Base-by-base conservation (phyloP, 2,797 vertebrate genomes). In the Tadarida brasiliensis region DNA sequence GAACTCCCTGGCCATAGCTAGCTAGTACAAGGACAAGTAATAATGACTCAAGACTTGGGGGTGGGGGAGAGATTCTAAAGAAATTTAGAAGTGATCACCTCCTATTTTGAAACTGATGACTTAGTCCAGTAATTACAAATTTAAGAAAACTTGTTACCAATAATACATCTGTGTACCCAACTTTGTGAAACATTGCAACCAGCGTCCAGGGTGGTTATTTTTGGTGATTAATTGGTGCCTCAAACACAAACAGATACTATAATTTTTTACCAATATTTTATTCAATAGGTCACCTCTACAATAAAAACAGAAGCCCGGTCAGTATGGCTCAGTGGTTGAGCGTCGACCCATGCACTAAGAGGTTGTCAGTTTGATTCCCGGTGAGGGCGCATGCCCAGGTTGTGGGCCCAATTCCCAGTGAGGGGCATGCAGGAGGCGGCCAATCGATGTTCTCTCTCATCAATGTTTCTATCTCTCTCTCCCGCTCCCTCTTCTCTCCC, bases 71-170 rank as follows among this genome's bases (percentile, higher is more conserved):
- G 2, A 51, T 20, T 39, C 11, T 88, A 24, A 30, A 78, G 9
- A 78, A 59, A 26, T 83, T 63, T 59, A 92, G 30, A 85, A 9
- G 8, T 5, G n/a, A 1, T 51, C 24, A 17, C 4, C 28, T 91
- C 10, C 51, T 80, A 56, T 30, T 88, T 86, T 87, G 16, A 93
- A 93, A 71, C 47, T 87, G 26, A 83, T 95, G 47, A 86, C 12
- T 35, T 47, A 7, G 3, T 63, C 22, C 10, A 20, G 17, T 81
- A 35, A 26, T 87, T 80, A 26, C 14, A 63, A 81, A 91, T 65
- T 81, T 92, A 56, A 49, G 6, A 89, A 51, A 4, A 67, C 5
- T 28, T 68, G 17, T 73, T 61, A 70, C 10, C 3, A 24, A 20
- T 59, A 89, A 24, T 63, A 47, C 9, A n/a, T 77, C 11, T 74